Evolutionary conservation across 2,888 invertebrate genomes (phyloP).

Genomic region (Agrochola litura): DNA sequence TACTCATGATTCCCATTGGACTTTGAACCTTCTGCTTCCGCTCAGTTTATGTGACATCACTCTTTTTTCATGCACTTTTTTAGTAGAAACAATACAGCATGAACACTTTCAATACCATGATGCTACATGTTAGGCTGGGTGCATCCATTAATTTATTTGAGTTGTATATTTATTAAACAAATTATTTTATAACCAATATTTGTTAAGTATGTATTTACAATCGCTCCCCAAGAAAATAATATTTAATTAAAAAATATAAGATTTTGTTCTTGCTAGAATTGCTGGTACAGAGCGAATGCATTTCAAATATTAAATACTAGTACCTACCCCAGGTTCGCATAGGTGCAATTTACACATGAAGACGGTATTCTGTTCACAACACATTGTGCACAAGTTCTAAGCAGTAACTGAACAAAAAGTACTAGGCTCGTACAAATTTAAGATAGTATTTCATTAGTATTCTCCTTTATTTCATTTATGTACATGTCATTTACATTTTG

Average conservation of each 20-base stretch:
- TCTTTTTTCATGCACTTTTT: neutral
- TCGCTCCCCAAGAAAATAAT: neutral
- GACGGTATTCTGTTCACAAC: neutral
- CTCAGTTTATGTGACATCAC: neutral
- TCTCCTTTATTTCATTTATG: neutral
- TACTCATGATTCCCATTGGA: constrained; percentile 34
- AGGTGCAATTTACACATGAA: neutral
- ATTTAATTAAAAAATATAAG: neutral
- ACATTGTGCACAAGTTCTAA: too few relatives aligned
- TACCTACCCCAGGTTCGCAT: accelerated
- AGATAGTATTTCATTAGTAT: neutral
- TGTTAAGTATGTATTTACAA: neutral
- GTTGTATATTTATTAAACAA: neutral
- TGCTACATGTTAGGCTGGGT: neutral
- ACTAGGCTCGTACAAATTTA: neutral
- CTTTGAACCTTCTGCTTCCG: constrained; percentile 37
- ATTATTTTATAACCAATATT: neutral
- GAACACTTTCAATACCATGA: neutral
- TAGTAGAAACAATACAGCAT: neutral
- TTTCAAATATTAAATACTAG: neutral
- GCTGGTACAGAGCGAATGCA: neutral
- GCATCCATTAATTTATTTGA: constrained; percentile 8
- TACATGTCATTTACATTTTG: too few relatives aligned
- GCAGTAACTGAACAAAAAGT: too few relatives aligned
- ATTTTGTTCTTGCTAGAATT: neutral